Base-by-base conservation (phyloP, 1,140 invertebrate genomes). In the Dendrolimus kikuchii region DNA sequence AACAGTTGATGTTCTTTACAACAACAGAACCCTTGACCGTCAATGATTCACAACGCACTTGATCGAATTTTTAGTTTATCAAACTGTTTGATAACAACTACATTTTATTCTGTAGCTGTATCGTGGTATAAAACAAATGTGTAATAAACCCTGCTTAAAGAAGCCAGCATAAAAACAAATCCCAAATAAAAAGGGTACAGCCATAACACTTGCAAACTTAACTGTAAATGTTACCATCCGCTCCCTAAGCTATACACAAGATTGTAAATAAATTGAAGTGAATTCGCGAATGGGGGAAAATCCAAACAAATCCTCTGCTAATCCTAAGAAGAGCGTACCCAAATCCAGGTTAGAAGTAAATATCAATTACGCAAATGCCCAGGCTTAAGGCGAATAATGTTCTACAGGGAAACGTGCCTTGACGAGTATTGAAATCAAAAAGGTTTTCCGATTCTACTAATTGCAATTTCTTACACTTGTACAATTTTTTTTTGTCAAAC, bases 281-380 rank as follows among this genome's bases (percentile, higher is more conserved):
- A 77, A 71, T 71, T 71, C 73, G 66, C 69, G 55, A 68, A 69
- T 23, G 66, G 64, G 71, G 61, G 67, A 57, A 71, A 74, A 80
- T 78, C 76, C 73, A 52, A 70, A 77, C 74, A 81, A 80, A 82
- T 81, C 72, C 67, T 62, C 59, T 52, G 65, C 69, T 82, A 81
- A 82, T 82, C 75, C 77, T 60, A 64, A 55, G 56, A 69, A 74
- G 67, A 78, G 72, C 73, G 71, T 64, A 74, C 68, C 68, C 62
- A 71, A 71, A 80, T 85, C 75, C 78, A 80, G 80, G 80, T 83
- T 83, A 85, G 75, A 77, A 71, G 81, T 85, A 85, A 85, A 85
- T 85, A 85, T 85, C 81, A 82, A 85, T 85, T 85, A 85, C 79
- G 70, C 71, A 80, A 83, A 83, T 75, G 68, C 77, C 68, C 55